phyloP scores from a whole-genome alignment of 2,888 invertebrate species.

The Poecilobothrus nobilitatus region DNA sequence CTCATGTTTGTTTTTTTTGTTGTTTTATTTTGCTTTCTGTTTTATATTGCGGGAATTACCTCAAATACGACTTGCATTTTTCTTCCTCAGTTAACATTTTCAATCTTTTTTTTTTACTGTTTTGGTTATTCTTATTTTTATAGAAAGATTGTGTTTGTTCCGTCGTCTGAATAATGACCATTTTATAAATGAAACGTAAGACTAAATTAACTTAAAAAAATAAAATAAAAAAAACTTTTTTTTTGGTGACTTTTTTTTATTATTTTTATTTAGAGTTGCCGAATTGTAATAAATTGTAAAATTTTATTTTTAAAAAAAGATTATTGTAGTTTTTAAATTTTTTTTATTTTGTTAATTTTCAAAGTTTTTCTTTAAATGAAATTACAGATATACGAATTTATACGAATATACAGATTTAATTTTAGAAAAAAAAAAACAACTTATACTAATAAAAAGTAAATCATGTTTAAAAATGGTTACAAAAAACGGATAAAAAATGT shows the following conservation, averaged over 20 bases:
- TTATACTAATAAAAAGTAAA: no score
- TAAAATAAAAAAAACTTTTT: background rate
- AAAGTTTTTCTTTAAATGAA: no score
- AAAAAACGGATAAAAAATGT: no score
- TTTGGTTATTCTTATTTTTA: background rate
- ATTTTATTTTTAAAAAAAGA: no score
- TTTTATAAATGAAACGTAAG: background rate
- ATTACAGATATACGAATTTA: no score
- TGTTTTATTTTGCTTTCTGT: background rate
- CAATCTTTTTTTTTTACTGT: background rate
- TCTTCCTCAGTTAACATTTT: slow-evolving; percentile 2
- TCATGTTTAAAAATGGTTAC: no score
- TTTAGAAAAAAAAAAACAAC: no score
- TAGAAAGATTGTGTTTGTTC: slow-evolving; percentile 1
- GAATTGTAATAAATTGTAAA: no score
- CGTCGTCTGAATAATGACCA: slow-evolving; percentile 6
- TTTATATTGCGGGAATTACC: background rate
- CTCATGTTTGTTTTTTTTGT: no score
- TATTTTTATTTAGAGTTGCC: background rate
- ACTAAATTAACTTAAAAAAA: background rate
- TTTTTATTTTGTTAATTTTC: no score
- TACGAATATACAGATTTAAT: no score
- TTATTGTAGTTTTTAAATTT: no score
- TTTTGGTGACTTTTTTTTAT: background rate
- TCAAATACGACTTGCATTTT: slow-evolving; percentile 1